Evolutionary conservation across 2,113 vertebrate species (phyloP).

Genomic region (Phycodurus eques): DNA sequence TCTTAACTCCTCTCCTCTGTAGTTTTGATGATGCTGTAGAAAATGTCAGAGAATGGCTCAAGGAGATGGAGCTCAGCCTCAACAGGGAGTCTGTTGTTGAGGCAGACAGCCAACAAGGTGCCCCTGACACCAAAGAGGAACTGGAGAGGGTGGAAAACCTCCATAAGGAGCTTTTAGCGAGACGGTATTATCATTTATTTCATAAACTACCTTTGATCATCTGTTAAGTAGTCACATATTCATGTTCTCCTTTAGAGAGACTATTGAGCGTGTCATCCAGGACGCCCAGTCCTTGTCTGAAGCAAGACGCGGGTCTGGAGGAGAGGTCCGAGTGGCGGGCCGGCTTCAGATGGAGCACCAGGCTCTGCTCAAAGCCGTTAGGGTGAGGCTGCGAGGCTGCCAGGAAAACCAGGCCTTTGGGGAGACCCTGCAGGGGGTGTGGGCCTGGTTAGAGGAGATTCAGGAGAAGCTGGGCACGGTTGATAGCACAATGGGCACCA

Average conservation of each 20-base stretch:
- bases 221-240: constrained; percentile 13
- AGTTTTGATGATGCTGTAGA: constrained; percentile 86
- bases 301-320: constrained; percentile 77
- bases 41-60: constrained; percentile 81
- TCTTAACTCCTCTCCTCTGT: constrained; percentile 13
- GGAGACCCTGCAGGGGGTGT: constrained; percentile 83
- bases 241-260: constrained; percentile 72
- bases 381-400: constrained; percentile 78
- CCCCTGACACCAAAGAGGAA: constrained; percentile 81
- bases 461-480: constrained; percentile 79
- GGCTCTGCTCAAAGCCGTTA: constrained; percentile 78
- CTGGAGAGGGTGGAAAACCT: constrained; percentile 86
- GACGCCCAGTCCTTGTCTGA: constrained; percentile 83
- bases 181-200: constrained; percentile 75
- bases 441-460: constrained; percentile 85
- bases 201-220: background rate
- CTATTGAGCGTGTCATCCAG: constrained; percentile 84
- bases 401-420: constrained; percentile 90
- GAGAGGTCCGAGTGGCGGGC: constrained; percentile 74
- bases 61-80: constrained; percentile 82
- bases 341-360: constrained; percentile 84
- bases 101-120: constrained; percentile 77
- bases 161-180: constrained; percentile 80
- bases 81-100: constrained; percentile 73
- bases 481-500: constrained; percentile 84